Base-by-base conservation (phyloP, 2,888 invertebrate species). In the Isoperla grammatica region DNA sequence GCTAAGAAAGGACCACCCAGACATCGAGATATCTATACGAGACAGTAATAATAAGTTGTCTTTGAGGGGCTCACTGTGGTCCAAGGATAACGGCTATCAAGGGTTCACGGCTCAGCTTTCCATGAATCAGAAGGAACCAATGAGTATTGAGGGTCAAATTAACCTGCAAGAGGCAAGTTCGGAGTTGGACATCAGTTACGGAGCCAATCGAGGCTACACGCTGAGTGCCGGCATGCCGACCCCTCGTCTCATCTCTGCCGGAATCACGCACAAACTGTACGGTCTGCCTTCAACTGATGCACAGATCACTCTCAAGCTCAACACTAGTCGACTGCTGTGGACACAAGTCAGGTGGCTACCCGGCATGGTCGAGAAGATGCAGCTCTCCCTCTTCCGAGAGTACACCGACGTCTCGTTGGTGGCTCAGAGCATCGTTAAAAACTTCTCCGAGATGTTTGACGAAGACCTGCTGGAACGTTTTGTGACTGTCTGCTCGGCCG, bases 321-420 rank as follows among this genome's bases (percentile, higher is more conserved):
- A 72, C 61, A 64, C 68, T 19, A 67, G 68, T 4, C 65, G 67
- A 15, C 59, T 69, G 12, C 61, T 73, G 2, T 68, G 69, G 35
- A 67, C 67, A 1, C 64, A 65, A 15, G 43, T 70, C 1, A 62
- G 65, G 6, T 72, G 72, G 72, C 66, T 68, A 11, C 67, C 68
- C 1, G 68, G 68, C 17, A 57, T 68, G 1, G 8, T 67, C 6
- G 61, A 66, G 20, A 68, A 68, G 15, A 50, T 67, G 35, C 46
- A 57, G 19, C 48, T 50, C 17, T 54, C 57, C n/a, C 23, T 65
- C 35, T 43, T 62, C 11, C 50, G 49, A n/a, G 61, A 61, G n/a
- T 61, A 63, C 46, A 54, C 53, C 11, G 65, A 64, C 43, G 46
- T 66, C 8, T 37, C 37, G 1, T 54, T 61, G 22, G 62, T 61